phyloP scores from a whole-genome alignment of 2,888 invertebrate genomes.

The Sarcophaga rosellei region DNA sequence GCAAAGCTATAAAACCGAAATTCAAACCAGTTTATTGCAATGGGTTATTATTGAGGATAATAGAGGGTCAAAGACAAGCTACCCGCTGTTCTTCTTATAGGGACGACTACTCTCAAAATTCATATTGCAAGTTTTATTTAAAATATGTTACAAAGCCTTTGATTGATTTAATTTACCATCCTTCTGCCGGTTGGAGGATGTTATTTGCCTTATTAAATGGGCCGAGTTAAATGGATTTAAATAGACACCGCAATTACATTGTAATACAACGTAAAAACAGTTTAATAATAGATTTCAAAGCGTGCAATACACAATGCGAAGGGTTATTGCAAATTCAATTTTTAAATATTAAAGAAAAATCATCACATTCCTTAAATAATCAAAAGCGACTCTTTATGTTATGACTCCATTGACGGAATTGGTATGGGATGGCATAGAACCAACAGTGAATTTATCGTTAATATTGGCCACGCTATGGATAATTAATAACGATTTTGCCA shows the following conservation, averaged over 20 bases:
- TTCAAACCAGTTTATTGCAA: too few species aligned
- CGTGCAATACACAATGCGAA: background rate
- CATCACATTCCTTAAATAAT: background rate
- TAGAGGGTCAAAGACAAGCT: too few species aligned
- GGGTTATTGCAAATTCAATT: background rate
- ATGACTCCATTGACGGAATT: constrained; percentile 55
- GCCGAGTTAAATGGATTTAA: constrained; percentile 19
- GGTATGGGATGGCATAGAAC: constrained; percentile 26
- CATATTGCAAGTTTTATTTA: too few species aligned
- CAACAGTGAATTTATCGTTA: constrained; percentile 73
- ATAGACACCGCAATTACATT: constrained; percentile 9
- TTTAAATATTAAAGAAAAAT: too few species aligned
- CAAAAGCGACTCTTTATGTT: background rate
- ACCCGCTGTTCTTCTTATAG: too few species aligned
- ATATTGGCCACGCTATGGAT: constrained; percentile 76
- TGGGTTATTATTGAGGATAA: too few species aligned
- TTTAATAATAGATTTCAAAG: constrained; percentile 30
- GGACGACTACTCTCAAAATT: too few species aligned
- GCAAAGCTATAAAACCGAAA: too few species aligned
- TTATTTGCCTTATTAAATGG: background rate
- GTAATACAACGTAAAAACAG: constrained; percentile 8
- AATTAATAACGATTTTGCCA: constrained; percentile 74
- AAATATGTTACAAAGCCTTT: background rate
- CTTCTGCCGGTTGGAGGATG: background rate
- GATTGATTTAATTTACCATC: background rate